Percentiles rank a stretch among this genome's conserved stretches.
phyloP scores from a whole-genome alignment of 2,797 vertebrate genomes.

The Scarus forsteni region DNA sequence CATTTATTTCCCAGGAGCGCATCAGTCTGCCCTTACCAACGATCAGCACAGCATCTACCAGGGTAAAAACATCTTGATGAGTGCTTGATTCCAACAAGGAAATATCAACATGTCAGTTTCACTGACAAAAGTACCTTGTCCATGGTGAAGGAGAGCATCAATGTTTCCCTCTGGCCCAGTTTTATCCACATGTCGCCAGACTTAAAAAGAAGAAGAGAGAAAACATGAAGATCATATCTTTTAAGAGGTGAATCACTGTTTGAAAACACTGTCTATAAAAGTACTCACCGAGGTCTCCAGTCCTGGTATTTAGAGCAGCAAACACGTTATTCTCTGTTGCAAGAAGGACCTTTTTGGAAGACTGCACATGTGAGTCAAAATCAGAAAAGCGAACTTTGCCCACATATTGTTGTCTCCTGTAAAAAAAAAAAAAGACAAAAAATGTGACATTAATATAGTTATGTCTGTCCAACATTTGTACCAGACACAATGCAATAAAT shows the following conservation, averaged over 20 bases:
- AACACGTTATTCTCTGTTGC: slow-evolving; percentile 96
- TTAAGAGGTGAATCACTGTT: neutral
- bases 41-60: slow-evolving; percentile 90
- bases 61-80: neutral
- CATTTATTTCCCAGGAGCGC: slow-evolving; percentile 95
- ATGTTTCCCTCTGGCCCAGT: slow-evolving; percentile 89
- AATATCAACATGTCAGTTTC: neutral
- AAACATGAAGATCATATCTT: neutral
- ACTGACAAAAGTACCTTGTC: slow-evolving; percentile 86
- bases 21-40: slow-evolving; percentile 90
- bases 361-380: slow-evolving; percentile 89
- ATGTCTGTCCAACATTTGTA: neutral
- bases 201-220: slow-evolving; percentile 76
- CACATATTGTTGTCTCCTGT: slow-evolving; percentile 95
- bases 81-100: neutral
- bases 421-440: slow-evolving; percentile 27
- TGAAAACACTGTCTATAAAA: neutral
- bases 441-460: neutral
- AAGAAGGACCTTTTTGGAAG: slow-evolving; percentile 93
- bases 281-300: slow-evolving; percentile 93
- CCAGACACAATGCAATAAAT: too few species aligned
- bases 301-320: slow-evolving; percentile 92
- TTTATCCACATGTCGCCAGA: slow-evolving; percentile 97
- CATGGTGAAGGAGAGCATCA: slow-evolving; percentile 89
- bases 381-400: slow-evolving; percentile 94